Evolutionary conservation across 2,113 vertebrate species (phyloP).

Genomic region (Scatophagus argus): DNA sequence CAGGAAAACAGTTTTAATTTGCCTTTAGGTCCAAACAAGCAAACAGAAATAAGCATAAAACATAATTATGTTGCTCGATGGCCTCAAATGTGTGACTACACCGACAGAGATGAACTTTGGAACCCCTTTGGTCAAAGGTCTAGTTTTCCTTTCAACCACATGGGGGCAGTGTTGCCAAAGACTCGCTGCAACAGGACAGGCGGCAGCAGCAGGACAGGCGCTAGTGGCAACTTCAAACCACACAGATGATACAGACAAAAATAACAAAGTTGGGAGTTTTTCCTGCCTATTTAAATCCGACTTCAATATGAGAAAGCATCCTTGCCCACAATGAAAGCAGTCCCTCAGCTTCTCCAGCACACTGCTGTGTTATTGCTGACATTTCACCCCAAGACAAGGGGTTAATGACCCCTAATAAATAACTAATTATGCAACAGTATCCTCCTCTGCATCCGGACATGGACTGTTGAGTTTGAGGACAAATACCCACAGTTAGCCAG

Average conservation of each 20-base stretch:
- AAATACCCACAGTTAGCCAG: background rate
- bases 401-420: constrained; percentile 68
- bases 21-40: constrained; percentile 1
- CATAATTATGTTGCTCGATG: background rate
- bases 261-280: constrained; percentile 22
- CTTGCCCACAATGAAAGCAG: background rate
- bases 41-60: background rate
- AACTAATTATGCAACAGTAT: constrained; percentile 57
- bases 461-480: constrained; percentile 12
- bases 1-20: constrained; percentile 14
- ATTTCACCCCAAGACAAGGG: constrained; percentile 46
- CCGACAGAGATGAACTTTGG: background rate
- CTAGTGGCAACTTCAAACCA: constrained; percentile 47
- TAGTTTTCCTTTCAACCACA: constrained; percentile 56
- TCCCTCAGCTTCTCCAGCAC: constrained; percentile 5
- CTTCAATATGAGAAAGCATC: constrained; percentile 3
- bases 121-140: constrained; percentile 8
- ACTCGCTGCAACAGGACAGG: constrained; percentile 20
- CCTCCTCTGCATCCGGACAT: constrained; percentile 9
- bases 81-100: background rate
- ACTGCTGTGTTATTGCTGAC: constrained; percentile 33
- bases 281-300: background rate
- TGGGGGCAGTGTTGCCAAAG: constrained; percentile 80
- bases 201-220: constrained; percentile 45
- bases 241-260: constrained; percentile 32